Percentiles rank a stretch among this genome's conserved stretches.
Conservation (phyloP, 1,140 invertebrate species). For the Aphaenogaster floridana region DNA sequence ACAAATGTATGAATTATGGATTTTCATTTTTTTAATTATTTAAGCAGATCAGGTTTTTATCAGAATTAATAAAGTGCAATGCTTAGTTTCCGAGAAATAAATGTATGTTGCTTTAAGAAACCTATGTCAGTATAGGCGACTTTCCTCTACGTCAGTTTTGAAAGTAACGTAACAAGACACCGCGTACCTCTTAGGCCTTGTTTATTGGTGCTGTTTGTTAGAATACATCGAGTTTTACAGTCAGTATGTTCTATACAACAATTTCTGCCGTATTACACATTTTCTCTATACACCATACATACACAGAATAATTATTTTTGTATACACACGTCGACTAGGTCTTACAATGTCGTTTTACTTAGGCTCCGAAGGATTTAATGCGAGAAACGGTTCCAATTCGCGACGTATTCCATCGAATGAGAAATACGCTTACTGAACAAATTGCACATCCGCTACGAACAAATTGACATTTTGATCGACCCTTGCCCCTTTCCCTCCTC, state of each 20-base stretch:
- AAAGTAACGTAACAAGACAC: background rate
- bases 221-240: slow-evolving; percentile 78
- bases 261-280: slow-evolving; percentile 53
- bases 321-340: slow-evolving; percentile 63
- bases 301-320: slow-evolving; percentile 70
- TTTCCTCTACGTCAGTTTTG: too few relatives aligned
- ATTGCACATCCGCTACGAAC: background rate
- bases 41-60: too few relatives aligned
- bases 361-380: slow-evolving; percentile 8
- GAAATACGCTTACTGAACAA: background rate
- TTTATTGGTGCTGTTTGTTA: slow-evolving; percentile 77
- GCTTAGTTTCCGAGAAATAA: too few relatives aligned
- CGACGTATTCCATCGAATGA: background rate
- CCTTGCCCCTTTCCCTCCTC: background rate
- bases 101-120: too few relatives aligned
- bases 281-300: slow-evolving; percentile 71
- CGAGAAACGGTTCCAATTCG: slow-evolving; percentile 35
- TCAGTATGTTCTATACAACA: slow-evolving; percentile 72
- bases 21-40: too few relatives aligned
- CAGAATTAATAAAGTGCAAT: too few relatives aligned
- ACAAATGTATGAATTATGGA: too few relatives aligned
- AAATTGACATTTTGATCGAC: slow-evolving; percentile 62
- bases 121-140: too few relatives aligned
- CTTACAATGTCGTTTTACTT: slow-evolving; percentile 10
- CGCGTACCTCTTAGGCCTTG: slow-evolving; percentile 69